Percentiles rank a stretch among this genome's conserved stretches.
phyloP scores from a whole-genome alignment of 2,888 invertebrate species.

The Tetragnatha montana region DNA sequence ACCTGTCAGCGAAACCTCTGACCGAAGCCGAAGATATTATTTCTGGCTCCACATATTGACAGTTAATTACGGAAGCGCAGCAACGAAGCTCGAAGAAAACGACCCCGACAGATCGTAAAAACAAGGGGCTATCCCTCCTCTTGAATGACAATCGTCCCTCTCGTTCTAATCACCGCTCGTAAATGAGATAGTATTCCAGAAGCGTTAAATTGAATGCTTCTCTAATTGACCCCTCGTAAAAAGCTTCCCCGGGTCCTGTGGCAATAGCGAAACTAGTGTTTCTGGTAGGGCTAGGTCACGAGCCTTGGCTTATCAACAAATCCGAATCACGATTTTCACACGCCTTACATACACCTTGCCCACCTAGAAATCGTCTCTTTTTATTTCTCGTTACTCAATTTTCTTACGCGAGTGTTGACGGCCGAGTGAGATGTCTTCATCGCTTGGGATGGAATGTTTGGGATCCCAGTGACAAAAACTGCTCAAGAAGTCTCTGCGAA shows the following conservation, averaged over 20 bases:
- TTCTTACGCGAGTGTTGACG: slow-evolving; percentile 6
- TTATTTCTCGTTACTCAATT: slow-evolving; percentile 54
- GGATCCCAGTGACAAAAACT: not conserved
- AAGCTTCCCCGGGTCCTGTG: slow-evolving; percentile 1
- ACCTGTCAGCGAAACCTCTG: not conserved
- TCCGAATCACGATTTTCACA: slow-evolving; percentile 66
- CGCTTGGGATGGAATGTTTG: not conserved
- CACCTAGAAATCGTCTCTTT: slow-evolving; percentile 50
- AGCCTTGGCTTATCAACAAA: slow-evolving; percentile 59
- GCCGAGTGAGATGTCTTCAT: slow-evolving; percentile 6
- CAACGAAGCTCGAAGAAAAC: slow-evolving; percentile 20
- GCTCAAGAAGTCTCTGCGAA: too few relatives aligned
- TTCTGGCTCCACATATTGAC: slow-evolving; percentile 20
- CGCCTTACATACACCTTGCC: slow-evolving; percentile 38
- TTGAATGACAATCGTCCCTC: slow-evolving; percentile 19
- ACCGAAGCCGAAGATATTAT: not conserved
- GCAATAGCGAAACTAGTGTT: slow-evolving; percentile 23
- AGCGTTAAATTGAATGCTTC: slow-evolving; percentile 40
- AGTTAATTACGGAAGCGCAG: slow-evolving; percentile 35
- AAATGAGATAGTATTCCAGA: slow-evolving; percentile 41
- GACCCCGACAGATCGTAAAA: slow-evolving; percentile 40
- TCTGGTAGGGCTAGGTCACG: slow-evolving; percentile 60
- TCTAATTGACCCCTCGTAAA: slow-evolving; percentile 47
- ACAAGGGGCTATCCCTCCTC: not conserved
- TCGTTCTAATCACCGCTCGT: slow-evolving; percentile 33